Percentiles rank a stretch among this genome's conserved stretches.
Evolutionary conservation across 2,797 vertebrate genomes (phyloP).

Genomic region (Amblyraja radiata): DNA sequence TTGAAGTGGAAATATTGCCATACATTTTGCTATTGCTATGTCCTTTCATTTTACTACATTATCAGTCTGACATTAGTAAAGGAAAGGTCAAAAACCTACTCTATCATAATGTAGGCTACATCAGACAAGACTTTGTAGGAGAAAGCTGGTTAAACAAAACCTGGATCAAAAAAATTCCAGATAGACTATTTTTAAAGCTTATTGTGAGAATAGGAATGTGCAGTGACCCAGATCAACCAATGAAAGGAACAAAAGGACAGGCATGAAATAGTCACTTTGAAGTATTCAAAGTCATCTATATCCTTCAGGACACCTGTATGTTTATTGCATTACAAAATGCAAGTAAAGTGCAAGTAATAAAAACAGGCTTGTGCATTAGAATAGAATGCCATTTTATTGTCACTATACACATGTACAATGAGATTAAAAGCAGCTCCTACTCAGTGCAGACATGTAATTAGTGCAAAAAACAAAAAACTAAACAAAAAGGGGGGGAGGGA

Average conservation of each 20-base stretch:
- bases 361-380: not conserved
- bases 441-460: too few relatives aligned
- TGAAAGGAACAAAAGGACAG: slow-evolving; percentile 4
- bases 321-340: not conserved
- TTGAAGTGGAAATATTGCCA: slow-evolving; percentile 7
- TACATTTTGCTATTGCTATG: not conserved
- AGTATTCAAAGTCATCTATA: slow-evolving; percentile 13
- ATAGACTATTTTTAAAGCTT: slow-evolving; percentile 26
- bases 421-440: too few relatives aligned
- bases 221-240: not conserved
- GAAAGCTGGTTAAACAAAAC: not conserved
- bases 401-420: too few relatives aligned
- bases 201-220: slow-evolving; percentile 11
- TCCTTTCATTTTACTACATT: not conserved
- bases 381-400: too few relatives aligned
- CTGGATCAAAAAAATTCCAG: not conserved
- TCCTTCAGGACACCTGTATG: not conserved
- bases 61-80: not conserved
- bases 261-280: slow-evolving; percentile 23
- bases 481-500: too few relatives aligned
- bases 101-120: not conserved
- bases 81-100: not conserved
- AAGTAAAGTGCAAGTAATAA: not conserved
- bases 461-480: too few relatives aligned
- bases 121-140: not conserved